phyloP scores from a whole-genome alignment of 1,140 invertebrate genomes.

The Eupeodes corollae region DNA sequence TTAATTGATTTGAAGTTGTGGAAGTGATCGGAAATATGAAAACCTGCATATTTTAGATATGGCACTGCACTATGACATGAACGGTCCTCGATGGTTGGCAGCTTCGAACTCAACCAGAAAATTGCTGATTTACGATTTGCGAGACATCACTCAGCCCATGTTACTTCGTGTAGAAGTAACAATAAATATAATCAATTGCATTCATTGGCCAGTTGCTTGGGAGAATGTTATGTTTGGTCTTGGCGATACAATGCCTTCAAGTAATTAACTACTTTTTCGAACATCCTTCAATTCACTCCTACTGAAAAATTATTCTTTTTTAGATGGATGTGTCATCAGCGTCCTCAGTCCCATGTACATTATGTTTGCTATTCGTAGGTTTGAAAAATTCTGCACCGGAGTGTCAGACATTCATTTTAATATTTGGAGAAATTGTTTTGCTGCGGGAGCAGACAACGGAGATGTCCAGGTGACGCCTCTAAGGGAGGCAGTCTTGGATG shows the following conservation, averaged over 20 bases:
- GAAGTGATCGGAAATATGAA: too few relatives aligned
- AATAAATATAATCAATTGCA: slow-evolving; percentile 9
- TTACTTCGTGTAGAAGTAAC: slow-evolving; percentile 11
- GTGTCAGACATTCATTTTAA: slow-evolving; percentile 17
- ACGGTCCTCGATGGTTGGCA: slow-evolving; percentile 23
- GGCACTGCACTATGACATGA: slow-evolving; percentile 24
- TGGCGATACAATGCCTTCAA: slow-evolving; percentile 8
- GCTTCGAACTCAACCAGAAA: slow-evolving; percentile 10
- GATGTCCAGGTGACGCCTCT: slow-evolving; percentile 17
- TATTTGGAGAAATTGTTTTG: slow-evolving; percentile 7
- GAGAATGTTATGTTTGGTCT: slow-evolving; percentile 13
- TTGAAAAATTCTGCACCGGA: slow-evolving; percentile 12
- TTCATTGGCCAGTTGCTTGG: slow-evolving; percentile 23
- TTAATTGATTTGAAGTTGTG: too few relatives aligned
- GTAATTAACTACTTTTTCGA: background rate
- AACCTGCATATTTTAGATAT: slow-evolving; percentile 10
- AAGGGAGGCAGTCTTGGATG: slow-evolving; percentile 2
- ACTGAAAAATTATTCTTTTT: slow-evolving; percentile 1
- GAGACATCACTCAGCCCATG: slow-evolving; percentile 13
- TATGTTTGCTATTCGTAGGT: slow-evolving; percentile 4
- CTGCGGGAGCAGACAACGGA: slow-evolving; percentile 16
- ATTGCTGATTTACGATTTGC: slow-evolving; percentile 20
- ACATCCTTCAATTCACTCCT: background rate
- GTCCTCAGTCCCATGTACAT: slow-evolving; percentile 15
- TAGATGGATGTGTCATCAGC: slow-evolving; percentile 5